Percentiles rank a stretch among this genome's conserved stretches.
phyloP scores from a whole-genome alignment of 2,888 invertebrate genomes.

The Ophion obscuratus region DNA sequence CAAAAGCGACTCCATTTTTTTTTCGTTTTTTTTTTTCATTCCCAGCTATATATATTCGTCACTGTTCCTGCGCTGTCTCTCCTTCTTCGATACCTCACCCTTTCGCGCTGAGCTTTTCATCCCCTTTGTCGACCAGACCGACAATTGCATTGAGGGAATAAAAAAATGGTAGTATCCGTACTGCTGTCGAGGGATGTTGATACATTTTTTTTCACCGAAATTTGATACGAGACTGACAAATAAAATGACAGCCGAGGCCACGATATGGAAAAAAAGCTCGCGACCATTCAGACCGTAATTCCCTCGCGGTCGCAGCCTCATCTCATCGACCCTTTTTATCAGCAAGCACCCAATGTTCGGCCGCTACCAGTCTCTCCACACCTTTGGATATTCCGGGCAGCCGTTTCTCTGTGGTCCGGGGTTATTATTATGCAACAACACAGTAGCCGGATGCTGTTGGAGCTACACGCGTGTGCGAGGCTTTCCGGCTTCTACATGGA shows the following conservation, averaged over 20 bases:
- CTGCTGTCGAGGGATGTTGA: no score
- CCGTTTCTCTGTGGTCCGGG: constrained; percentile 59
- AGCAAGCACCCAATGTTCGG: constrained; percentile 36
- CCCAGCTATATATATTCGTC: constrained; percentile 17
- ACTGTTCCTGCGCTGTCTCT: background rate
- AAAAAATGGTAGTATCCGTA: no score
- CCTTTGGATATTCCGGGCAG: constrained; percentile 45
- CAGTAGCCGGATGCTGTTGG: constrained; percentile 60
- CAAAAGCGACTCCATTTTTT: constrained; percentile 22
- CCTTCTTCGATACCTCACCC: background rate
- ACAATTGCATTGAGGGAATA: background rate
- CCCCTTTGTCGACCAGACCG: no score
- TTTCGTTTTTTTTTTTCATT: constrained; percentile 16
- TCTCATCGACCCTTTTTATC: constrained; percentile 6
- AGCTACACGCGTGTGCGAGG: constrained; percentile 10
- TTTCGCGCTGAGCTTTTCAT: background rate
- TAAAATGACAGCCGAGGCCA: constrained; percentile 56
- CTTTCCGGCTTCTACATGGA: constrained; percentile 4
- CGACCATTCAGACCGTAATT: constrained; percentile 27
- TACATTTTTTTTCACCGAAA: background rate
- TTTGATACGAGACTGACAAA: background rate
- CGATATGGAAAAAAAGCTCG: constrained; percentile 50
- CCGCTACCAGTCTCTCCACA: background rate
- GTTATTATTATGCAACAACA: constrained; percentile 71
- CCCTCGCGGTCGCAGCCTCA: background rate